Base-by-base conservation (phyloP, 2,113 vertebrate species). In the Ornithorhynchus anatinus region DNA sequence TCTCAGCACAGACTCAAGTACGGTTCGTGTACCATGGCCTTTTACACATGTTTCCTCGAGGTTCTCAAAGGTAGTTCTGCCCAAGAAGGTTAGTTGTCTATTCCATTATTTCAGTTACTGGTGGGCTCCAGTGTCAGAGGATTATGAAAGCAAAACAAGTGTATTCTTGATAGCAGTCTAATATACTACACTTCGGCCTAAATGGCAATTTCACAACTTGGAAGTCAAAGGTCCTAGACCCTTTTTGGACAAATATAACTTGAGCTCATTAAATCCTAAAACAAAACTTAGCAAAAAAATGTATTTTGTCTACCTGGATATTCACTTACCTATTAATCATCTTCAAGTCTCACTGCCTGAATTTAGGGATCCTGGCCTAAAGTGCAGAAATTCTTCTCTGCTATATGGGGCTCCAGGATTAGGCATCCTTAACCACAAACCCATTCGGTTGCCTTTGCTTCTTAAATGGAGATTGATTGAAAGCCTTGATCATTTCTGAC, bases 131-230 rank as follows among this genome's bases (percentile, higher is more conserved):
- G 85, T 56, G 80, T 84, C 70, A 75, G 51, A 83, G 35, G 37
- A 82, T 22, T 38, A 42, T 19, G 25, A n/a, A 77, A 56, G 47
- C 79, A 89, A 88, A 83, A 80, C 37, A 88, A 89, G 85, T 71
- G 81, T 45, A 38, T 68, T 89, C 75, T 65, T 84, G 62, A 51
- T 84, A 81, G 82, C 59, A 56, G 81, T 22, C 12, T 19, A 45
- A 32, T 69, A 38, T 23, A 36, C 2, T 7, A n/a, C n/a, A 63
- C 84, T 61, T 23, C 58, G 60, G 79, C 36, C 23, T 51, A 40
- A 67, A 67, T 23, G 81, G 58, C 61, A 70, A 62, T 39, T 71
- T 43, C 59, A 50, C 42, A 78, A 72, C 62, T 84, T 78, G 65
- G 43, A 71, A 35, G 45, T 53, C 60, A 56, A 69, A 85, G 69